Conservation (phyloP, 2,113 vertebrate genomes). For the Hystrix brachyura region DNA sequence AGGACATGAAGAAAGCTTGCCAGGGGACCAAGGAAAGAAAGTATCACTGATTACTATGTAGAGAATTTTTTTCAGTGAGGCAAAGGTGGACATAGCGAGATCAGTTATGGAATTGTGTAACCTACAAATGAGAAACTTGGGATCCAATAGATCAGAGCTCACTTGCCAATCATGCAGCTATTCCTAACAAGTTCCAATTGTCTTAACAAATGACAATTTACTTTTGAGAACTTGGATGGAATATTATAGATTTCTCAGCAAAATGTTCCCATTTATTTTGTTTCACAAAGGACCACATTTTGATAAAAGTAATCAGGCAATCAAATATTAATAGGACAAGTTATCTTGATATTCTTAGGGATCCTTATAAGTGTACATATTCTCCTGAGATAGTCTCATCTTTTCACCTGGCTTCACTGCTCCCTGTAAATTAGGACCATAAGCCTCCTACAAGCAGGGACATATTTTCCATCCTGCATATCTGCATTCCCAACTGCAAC, state of each 20-base stretch:
- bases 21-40: background rate
- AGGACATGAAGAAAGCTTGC: background rate
- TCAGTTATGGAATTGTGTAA: background rate
- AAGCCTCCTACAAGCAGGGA: rapidly evolving
- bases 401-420: background rate
- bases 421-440: background rate
- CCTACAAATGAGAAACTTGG: background rate
- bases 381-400: background rate
- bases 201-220: background rate
- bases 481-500: background rate
- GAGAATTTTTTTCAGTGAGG: background rate
- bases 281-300: background rate
- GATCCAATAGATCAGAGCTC: background rate
- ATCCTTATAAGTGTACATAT: background rate
- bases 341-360: background rate
- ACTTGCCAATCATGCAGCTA: background rate
- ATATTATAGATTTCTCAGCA: background rate
- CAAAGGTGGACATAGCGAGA: background rate
- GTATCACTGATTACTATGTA: too few species aligned
- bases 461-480: too few species aligned
- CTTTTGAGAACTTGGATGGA: background rate
- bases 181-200: background rate
- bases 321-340: background rate
- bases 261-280: background rate
- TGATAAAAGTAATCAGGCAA: background rate